Evolutionary conservation across 2,888 invertebrate genomes (phyloP), one percentile per base, ranked within the genome.

Genomic region (Eupithecia exiguata): DNA sequence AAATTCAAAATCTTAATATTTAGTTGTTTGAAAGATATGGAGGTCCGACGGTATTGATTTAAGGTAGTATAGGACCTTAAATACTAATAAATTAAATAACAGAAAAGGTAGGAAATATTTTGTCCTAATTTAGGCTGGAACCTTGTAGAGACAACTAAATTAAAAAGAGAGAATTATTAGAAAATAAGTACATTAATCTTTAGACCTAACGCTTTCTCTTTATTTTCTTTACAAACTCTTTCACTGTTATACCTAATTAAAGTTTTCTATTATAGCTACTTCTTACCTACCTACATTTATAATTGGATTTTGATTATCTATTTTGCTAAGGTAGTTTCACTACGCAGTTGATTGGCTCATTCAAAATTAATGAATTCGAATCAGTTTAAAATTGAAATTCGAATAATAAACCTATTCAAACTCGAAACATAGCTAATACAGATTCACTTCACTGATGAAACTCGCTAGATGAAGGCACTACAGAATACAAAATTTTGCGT

Each of bases 211-310:
- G 25, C 58, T 58, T 58, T 58, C 62, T 62, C 35, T 4, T 16
- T 9, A 18, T 35, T 30, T 62, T 62, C 35, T 62, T 7, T 35
- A 35, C 30, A 61, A 30, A 61, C 35, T 62, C 61, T 46, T 30
- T 61, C 35, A 62, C 35, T 62, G 62, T 18, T 12, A 72, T 69
- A 53, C 21, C n/a, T 10, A 69, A 69, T 73, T 66, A 63, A 53
- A 69, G 69, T 61, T 73, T 69, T 73, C 69, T 73, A 58, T 35
- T 62, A 7, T 18, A 35, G 18, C 61, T 69, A 25, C 61, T 53
- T 16, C 6, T n/a, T 69, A 69, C 58, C 53, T 7, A 53, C 53
- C 53, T 5, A 12, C 58, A 25, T 66, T 66, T 69, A 16, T 69
- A 58, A 73, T 71, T 72, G 65, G 38, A 63, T 18, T 68, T 69